A percentile compares a stretch with the other conserved stretches of the same genome.
phyloP scores from a whole-genome alignment of 1,140 invertebrate genomes.

The Maconellicoccus hirsutus region DNA sequence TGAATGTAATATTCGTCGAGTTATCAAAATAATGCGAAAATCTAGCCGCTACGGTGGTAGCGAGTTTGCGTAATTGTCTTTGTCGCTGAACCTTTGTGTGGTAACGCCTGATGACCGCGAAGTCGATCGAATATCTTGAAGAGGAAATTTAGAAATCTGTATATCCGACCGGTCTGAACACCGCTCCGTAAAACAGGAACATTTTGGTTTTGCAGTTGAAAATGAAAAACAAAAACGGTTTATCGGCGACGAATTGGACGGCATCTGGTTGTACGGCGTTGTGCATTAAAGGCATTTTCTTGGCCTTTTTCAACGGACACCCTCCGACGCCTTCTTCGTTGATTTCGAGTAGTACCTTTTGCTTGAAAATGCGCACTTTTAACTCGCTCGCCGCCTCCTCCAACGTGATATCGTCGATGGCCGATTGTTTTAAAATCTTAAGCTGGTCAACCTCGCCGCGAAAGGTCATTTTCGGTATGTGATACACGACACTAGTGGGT shows the following conservation, averaged over 20 bases:
- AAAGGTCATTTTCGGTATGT: background rate
- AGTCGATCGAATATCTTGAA: no score
- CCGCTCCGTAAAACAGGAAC: background rate
- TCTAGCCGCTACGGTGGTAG: no score
- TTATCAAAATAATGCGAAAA: no score
- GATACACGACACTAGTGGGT: background rate
- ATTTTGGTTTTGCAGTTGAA: background rate
- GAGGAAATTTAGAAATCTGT: background rate
- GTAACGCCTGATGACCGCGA: no score
- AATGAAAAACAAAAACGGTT: background rate
- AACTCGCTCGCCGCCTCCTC: background rate
- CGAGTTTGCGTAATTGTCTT: no score
- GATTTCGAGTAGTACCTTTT: background rate
- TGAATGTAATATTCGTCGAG: no score
- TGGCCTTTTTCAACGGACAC: background rate
- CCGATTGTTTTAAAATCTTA: background rate
- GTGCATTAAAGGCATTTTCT: background rate
- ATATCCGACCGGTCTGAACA: background rate
- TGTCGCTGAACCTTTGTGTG: no score
- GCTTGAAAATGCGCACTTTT: background rate
- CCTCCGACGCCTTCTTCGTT: constrained; percentile 3
- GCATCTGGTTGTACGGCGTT: background rate
- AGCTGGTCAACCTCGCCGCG: background rate
- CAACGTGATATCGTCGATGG: background rate
- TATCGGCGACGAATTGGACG: background rate